phyloP scores from a whole-genome alignment of 2,797 vertebrate genomes.

The Anolis apletophallus region DNA sequence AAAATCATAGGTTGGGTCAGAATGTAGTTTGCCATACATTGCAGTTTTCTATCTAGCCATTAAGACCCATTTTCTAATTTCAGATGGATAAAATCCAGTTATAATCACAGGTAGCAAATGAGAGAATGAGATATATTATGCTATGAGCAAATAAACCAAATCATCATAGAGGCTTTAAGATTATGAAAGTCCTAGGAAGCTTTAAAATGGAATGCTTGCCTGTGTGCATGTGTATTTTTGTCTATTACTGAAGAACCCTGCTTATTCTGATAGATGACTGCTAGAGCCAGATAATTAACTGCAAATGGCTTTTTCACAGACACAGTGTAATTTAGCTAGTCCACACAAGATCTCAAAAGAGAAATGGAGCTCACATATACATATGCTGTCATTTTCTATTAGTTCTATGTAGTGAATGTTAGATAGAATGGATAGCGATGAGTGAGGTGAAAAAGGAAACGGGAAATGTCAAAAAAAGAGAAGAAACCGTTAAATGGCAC shows the following conservation, averaged over 20 bases:
- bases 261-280: slow-evolving; percentile 31
- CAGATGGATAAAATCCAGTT: slow-evolving; percentile 20
- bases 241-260: slow-evolving; percentile 20
- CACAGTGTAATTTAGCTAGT: slow-evolving; percentile 57
- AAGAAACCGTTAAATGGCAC: slow-evolving; percentile 89
- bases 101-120: slow-evolving; percentile 21
- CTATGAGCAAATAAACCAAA: slow-evolving; percentile 12
- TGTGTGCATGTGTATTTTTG: not conserved
- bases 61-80: slow-evolving; percentile 21
- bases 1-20: not conserved
- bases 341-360: slow-evolving; percentile 65
- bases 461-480: slow-evolving; percentile 82
- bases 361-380: slow-evolving; percentile 62
- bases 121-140: not conserved
- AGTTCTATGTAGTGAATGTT: slow-evolving; percentile 70
- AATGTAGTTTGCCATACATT: not conserved
- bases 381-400: slow-evolving; percentile 79
- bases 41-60: not conserved
- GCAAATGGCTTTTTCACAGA: slow-evolving; percentile 51
- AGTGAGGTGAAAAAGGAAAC: slow-evolving; percentile 79
- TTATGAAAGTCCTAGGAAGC: not conserved
- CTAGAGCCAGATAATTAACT: slow-evolving; percentile 68
- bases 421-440: slow-evolving; percentile 82
- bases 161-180: slow-evolving; percentile 20
- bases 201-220: slow-evolving; percentile 44